Percentiles rank a stretch among this genome's conserved stretches.
Evolutionary conservation across 2,797 vertebrate species (phyloP).

Genomic region (Channa striata): DNA sequence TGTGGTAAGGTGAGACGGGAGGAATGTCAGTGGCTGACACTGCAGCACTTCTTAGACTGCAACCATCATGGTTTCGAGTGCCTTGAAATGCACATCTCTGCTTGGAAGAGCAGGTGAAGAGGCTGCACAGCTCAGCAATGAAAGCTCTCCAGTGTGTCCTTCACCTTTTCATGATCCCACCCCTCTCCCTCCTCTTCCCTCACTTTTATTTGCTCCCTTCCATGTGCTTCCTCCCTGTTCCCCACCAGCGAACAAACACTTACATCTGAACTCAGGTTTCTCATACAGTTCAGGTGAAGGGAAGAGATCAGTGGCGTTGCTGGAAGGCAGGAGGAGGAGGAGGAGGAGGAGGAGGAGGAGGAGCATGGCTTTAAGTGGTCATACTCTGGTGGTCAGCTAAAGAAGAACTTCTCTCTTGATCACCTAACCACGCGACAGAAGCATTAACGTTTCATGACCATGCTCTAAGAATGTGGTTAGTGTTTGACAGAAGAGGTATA

Average conservation of each 20-base stretch:
- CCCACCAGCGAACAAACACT: constrained; percentile 18
- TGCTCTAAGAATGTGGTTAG: constrained; percentile 40
- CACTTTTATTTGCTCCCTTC: not conserved
- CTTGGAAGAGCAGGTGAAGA: not conserved
- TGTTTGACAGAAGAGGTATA: too few relatives aligned
- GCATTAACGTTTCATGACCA: constrained; percentile 20
- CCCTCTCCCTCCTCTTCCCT: not conserved
- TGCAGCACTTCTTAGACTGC: not conserved
- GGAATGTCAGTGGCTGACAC: not conserved
- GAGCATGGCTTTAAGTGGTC: constrained; percentile 46
- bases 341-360: too few relatives aligned
- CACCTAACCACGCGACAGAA: constrained; percentile 25
- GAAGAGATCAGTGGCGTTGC: constrained; percentile 14
- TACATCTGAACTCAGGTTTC: constrained; percentile 31
- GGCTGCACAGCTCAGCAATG: not conserved
- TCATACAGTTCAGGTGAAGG: constrained; percentile 30
- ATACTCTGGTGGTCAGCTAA: constrained; percentile 36
- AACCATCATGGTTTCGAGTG: not conserved
- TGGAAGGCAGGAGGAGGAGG: not conserved
- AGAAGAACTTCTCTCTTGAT: constrained; percentile 35
- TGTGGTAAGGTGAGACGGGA: not conserved
- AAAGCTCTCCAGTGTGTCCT: constrained; percentile 42
- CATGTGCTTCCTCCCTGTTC: not conserved
- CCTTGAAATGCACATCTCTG: constrained; percentile 18
- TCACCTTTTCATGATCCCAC: constrained; percentile 22